phyloP scores from a whole-genome alignment of 2,888 invertebrate species.

The Cecidostiba fungosa region DNA sequence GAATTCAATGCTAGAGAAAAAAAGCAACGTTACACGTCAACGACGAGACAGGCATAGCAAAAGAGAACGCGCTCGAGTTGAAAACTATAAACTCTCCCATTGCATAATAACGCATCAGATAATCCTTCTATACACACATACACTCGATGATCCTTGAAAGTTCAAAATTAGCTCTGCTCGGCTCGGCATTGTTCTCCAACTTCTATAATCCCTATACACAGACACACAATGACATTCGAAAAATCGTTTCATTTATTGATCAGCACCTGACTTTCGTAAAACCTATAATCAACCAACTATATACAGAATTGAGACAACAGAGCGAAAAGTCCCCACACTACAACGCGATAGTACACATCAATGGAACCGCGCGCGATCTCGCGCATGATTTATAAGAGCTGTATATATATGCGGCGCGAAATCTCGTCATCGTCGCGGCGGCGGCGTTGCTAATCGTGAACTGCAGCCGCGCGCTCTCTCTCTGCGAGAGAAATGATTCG shows the following conservation, averaged over 20 bases:
- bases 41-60: neutral
- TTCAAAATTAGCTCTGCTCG: neutral
- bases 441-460: slow-evolving; percentile 37
- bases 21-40: too few relatives aligned
- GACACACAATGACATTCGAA: neutral
- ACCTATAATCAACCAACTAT: neutral
- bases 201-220: neutral
- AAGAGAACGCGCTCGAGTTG: neutral
- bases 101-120: slow-evolving; percentile 31
- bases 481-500: slow-evolving; percentile 56
- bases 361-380: slow-evolving; percentile 28
- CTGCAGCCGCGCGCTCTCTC: slow-evolving; percentile 17
- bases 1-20: too few relatives aligned
- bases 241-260: neutral
- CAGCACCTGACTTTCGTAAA: neutral
- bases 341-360: slow-evolving; percentile 27
- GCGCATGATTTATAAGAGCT: slow-evolving; percentile 50
- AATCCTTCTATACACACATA: slow-evolving; percentile 35
- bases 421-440: slow-evolving; percentile 9
- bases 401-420: neutral
- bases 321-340: slow-evolving; percentile 22
- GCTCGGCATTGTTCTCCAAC: neutral
- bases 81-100: slow-evolving; percentile 36
- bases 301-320: neutral
- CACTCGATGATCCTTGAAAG: slow-evolving; percentile 40